Evolutionary conservation across 1,140 invertebrate species (phyloP), one percentile per base, ranked within the genome.

Genomic region (Lysiphlebus fabarum): DNA sequence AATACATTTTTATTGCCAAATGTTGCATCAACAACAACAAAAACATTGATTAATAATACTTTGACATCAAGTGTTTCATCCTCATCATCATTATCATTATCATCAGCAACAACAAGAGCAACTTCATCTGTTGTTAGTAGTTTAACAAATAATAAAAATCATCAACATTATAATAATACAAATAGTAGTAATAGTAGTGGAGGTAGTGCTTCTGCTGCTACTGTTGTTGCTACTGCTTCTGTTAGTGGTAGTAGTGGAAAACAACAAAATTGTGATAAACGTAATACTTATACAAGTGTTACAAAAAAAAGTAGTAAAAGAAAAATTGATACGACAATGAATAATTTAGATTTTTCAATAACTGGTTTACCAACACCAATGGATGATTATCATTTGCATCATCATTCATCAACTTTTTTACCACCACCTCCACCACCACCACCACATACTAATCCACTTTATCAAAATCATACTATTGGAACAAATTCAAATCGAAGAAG

Each of bases 261-360:
- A 9, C 67, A 69, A 62, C 71, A 73, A 26, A 71, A 67, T 54
- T 74, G 69, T 56, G 70, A 68, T 33, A 71, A 70, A 54, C 55
- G 68, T 9, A 71, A 69, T 34, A 70, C 63, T 4, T 79, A 77
- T n/a, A 66, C 73, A 0, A 65, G 64, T 0, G 67, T 69, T 0
- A 68, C 72, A 17, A 80, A 78, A 51, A 80, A 77, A 36, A 74
- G 67, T 11, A 74, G 67, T 11, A 80, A 78, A 58, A 65, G 74
- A 7, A 80, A 80, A 53, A 55, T 59, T 26, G 67, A 71, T 40
- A 61, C 62, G 1, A 53, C 67, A 17, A 67, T 70, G 55, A 76
- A 80, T 42, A 78, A 78, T 54, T 65, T 79, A 7, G 74, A 77
- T 14, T 78, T 78, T 56, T 8, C 38, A 40, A 43, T 78, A 6